A percentile compares a stretch with the other conserved stretches of the same genome.
These are phyloP conservation scores for Drepanosiphum platanoidis DNA, from an alignment of 2,888 invertebrate species.

Conservation along the genomic window DNA sequence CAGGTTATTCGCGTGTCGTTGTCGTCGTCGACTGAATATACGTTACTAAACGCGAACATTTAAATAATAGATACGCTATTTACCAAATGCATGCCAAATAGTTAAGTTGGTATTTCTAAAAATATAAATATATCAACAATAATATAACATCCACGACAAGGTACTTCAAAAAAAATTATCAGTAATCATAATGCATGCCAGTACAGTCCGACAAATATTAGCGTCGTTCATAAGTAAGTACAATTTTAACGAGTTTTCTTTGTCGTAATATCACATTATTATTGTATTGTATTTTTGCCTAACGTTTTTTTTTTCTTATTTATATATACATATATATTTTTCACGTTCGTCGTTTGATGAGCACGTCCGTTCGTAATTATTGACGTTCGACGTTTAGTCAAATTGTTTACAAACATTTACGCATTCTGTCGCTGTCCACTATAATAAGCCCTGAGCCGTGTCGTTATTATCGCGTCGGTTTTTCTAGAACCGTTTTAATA, in stretches of 20 bases:
- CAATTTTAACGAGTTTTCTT: slow-evolving; percentile 6
- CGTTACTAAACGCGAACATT: background rate
- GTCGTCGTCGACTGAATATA: background rate
- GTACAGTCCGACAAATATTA: slow-evolving; percentile 10
- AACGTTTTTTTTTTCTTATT: background rate
- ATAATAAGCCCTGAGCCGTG: background rate
- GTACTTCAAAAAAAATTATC: slow-evolving; percentile 19
- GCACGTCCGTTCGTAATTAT: background rate
- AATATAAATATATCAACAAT: slow-evolving; percentile 16
- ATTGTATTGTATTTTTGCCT: background rate
- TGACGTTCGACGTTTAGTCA: background rate
- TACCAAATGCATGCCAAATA: slow-evolving; percentile 3
- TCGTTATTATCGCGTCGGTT: too few species aligned
- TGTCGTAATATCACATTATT: background rate
- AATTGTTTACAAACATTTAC: background rate
- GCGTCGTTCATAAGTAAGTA: slow-evolving; percentile 19
- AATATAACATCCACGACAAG: slow-evolving; percentile 1
- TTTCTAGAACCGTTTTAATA: slow-evolving; percentile 23
- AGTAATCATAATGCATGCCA: slow-evolving; percentile 2
- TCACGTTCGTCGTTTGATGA: background rate
- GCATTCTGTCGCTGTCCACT: background rate
- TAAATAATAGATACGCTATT: slow-evolving; percentile 3
- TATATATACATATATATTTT: background rate
- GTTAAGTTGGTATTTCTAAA: background rate
- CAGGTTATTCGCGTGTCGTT: background rate